Percentiles rank a stretch among this genome's conserved stretches.
Conservation (phyloP, 53 echinoderm and acorn worm genomes). For the Actinopyga echinites region DNA sequence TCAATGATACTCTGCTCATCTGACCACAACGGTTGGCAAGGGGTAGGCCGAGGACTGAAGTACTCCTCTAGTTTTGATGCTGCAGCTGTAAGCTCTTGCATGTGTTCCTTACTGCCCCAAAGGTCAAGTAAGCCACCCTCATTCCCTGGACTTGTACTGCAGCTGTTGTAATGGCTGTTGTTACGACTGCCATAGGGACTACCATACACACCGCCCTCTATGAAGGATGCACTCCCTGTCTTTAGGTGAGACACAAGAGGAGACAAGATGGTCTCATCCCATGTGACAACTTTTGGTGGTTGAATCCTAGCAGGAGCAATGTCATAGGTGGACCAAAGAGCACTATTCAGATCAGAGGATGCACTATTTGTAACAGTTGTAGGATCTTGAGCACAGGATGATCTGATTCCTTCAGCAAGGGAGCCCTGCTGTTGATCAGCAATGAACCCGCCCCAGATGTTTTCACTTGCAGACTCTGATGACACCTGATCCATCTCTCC, state of each 20-base stretch:
- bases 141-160: constrained; percentile 90
- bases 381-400: constrained; percentile 45
- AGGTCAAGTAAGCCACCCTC: constrained; percentile 83
- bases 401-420: constrained; percentile 58
- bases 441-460: constrained; percentile 53
- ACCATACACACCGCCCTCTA: constrained; percentile 98
- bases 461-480: constrained; percentile 9
- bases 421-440: constrained; percentile 66
- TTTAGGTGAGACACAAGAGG: constrained; percentile 62
- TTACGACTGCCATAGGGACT: constrained; percentile 95
- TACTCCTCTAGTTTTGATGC: constrained; percentile 61
- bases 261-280: constrained; percentile 68
- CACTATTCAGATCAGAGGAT: constrained; percentile 82
- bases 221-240: constrained; percentile 66
- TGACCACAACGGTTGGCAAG: constrained; percentile 24
- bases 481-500: constrained; percentile 9
- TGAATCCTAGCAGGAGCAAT: constrained; percentile 63
- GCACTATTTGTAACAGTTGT: constrained; percentile 32
- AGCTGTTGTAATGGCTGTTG: constrained; percentile 97
- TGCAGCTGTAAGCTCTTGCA: constrained; percentile 51
- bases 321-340: constrained; percentile 97
- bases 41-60: constrained; percentile 56
- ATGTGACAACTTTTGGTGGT: constrained; percentile 93
- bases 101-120: constrained; percentile 75
- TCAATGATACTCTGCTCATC: constrained; percentile 94